Evolutionary conservation across 2,113 vertebrate species (phyloP).

Genomic region (Scopus umbretta): DNA sequence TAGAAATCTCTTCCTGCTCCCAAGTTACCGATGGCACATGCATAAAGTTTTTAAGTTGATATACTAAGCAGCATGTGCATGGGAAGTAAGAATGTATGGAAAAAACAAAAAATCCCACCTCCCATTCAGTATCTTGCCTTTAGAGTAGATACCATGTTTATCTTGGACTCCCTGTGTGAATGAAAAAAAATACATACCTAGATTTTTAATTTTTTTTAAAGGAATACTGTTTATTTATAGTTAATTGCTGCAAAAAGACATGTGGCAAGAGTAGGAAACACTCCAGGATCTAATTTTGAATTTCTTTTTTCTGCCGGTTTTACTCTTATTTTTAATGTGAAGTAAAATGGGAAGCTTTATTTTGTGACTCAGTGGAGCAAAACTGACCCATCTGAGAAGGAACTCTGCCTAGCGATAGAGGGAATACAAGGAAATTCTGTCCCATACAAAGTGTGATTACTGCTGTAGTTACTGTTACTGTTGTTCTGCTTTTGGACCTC

Average conservation of each 20-base stretch:
- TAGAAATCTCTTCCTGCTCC: background rate
- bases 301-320: background rate
- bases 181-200: background rate
- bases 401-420: background rate
- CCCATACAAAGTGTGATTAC: background rate
- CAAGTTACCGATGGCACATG: background rate
- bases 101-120: background rate
- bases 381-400: background rate
- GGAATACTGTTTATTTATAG: background rate
- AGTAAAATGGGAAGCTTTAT: background rate
- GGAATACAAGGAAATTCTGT: background rate
- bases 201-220: background rate
- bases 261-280: background rate
- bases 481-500: background rate
- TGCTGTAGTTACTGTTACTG: background rate
- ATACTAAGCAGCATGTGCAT: background rate
- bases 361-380: background rate
- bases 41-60: background rate
- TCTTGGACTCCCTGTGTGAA: background rate
- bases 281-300: background rate
- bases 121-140: rapidly evolving
- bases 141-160: background rate
- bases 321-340: background rate
- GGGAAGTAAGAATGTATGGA: background rate
- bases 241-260: background rate